A percentile compares a stretch with the other conserved stretches of the same genome.
phyloP scores from a whole-genome alignment of 2,888 invertebrate species.

The Acanthosepion pharaonis region DNA sequence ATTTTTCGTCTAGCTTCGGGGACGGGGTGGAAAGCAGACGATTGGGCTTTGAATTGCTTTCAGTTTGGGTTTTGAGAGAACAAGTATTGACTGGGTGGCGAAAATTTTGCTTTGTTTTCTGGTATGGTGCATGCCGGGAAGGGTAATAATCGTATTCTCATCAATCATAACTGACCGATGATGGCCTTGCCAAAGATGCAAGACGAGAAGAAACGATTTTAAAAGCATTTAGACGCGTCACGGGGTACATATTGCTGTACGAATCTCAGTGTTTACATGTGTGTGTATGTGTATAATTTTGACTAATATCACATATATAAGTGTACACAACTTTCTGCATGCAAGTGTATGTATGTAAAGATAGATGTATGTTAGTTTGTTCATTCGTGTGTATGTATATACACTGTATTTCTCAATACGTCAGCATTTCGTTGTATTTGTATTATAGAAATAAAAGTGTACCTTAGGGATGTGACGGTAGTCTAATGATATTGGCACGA shows the following conservation, averaged over 20 bases:
- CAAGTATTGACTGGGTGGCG: neutral
- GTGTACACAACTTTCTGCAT: neutral
- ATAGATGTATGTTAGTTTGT: neutral
- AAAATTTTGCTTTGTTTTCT: neutral
- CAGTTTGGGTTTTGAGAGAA: neutral
- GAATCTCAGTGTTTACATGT: neutral
- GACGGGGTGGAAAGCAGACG: neutral
- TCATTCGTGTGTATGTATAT: neutral
- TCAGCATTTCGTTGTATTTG: no score
- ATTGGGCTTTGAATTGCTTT: neutral
- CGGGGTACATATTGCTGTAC: neutral
- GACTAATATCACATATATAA: neutral
- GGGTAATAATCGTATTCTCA: slow-evolving; percentile 18
- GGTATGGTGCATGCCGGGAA: neutral
- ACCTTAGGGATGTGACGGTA: no score
- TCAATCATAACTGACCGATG: slow-evolving; percentile 2
- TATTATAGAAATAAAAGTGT: no score
- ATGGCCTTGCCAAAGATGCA: neutral
- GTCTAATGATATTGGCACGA: no score
- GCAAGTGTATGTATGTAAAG: neutral
- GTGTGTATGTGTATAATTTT: neutral
- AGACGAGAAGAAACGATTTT: neutral
- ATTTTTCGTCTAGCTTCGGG: neutral
- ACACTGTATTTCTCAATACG: neutral
- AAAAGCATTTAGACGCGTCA: neutral